Base-by-base conservation (phyloP, 2,113 vertebrate genomes). In the Lasiurus borealis region DNA sequence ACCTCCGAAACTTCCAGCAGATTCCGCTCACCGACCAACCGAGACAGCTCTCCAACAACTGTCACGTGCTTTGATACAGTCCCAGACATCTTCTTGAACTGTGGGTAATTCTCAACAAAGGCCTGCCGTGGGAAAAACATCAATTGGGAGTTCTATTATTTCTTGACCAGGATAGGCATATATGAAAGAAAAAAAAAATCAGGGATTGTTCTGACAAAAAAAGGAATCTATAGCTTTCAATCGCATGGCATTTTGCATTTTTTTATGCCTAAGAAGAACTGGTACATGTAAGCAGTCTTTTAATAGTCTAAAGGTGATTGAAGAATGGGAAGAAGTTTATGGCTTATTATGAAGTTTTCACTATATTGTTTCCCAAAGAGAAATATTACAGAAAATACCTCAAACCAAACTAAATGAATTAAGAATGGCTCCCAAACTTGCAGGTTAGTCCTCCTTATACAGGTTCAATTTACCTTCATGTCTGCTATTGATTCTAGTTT, bases 51-150 rank as follows among this genome's bases (percentile, higher is more conserved):
- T 6, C 99, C 99, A 23, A 99, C 99, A 88, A 99, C 99, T 0
- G 99, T 99, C 98, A 99, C 99, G 0, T 99, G 99, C 98, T 99
- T 99, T 14, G 99, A 99, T 19, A 99, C 99, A 0, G 99, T 99
- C 50, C 99, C 99, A 0, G 99, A 99, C 99, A 99, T 99, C 98
- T 99, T 99, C 98, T 99, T 99, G 96, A 99, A 99, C 98, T 99
- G 99, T 0, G 99, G 99, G 94, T 99, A 99, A 95, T 99, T 99
- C 95, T 99, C 99, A 83, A 99, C 99, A 44, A 99, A 99, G 0
- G 99, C 99, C 99, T 99, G 97, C 2, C 36, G 72, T 0, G 50
- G 31, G 36, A 81, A 95, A 93, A 82, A 80, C 62, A 95, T 83
- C 59, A 94, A 14, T 46, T 44, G 23, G 40, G 9, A 1, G 0